phyloP scores from a whole-genome alignment of 1,140 invertebrate species.

The Chlorops oryzae region DNA sequence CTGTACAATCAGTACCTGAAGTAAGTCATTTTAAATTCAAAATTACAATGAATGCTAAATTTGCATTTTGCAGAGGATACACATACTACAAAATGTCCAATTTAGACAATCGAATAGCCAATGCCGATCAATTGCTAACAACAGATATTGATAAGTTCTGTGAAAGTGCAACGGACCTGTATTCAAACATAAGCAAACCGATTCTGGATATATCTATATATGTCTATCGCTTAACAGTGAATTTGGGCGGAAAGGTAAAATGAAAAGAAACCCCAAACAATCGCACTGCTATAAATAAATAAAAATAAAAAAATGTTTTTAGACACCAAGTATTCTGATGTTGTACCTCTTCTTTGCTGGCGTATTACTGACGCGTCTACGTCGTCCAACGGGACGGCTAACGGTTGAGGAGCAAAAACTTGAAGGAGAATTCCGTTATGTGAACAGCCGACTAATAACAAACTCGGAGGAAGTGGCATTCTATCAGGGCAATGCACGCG shows the following conservation, averaged over 20 bases:
- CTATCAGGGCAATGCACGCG: constrained; percentile 86
- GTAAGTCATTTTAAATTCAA: constrained; percentile 54
- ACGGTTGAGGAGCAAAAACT: constrained; percentile 92
- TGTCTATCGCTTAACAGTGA: constrained; percentile 79
- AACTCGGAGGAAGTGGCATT: constrained; percentile 98
- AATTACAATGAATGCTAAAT: constrained; percentile 2
- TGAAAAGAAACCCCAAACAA: no score
- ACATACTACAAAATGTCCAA: constrained; percentile 98
- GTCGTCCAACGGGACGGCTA: constrained; percentile 75
- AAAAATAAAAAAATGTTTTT: constrained; percentile 12
- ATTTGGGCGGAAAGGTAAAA: constrained; percentile 66
- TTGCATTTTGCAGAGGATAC: constrained; percentile 66
- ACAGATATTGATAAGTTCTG: constrained; percentile 98
- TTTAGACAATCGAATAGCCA: constrained; percentile 88
- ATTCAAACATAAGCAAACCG: constrained; percentile 97
- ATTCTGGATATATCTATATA: constrained; percentile 91
- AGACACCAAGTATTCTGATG: constrained; percentile 83
- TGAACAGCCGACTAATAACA: constrained; percentile 92
- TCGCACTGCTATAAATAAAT: not conserved
- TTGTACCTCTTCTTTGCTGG: constrained; percentile 81
- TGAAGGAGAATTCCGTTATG: constrained; percentile 96
- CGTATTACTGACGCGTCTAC: constrained; percentile 67
- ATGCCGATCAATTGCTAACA: constrained; percentile 93
- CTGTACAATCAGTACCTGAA: constrained; percentile 88
- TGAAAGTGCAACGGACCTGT: constrained; percentile 88